Evolutionary conservation across 2,888 invertebrate genomes (phyloP).

Genomic region (Lepidochrysops patricia): DNA sequence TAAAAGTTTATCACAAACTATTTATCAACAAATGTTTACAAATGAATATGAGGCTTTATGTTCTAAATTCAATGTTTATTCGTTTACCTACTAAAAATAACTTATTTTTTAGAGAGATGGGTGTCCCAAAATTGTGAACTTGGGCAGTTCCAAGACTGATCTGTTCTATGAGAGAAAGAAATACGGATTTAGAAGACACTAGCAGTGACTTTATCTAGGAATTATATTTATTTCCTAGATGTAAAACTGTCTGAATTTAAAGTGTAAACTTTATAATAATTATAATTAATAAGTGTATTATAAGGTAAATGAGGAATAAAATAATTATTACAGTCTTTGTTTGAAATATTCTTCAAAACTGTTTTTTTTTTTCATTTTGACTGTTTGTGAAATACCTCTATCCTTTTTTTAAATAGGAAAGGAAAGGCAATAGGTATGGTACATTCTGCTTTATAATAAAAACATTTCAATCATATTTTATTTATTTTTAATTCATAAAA

Average conservation of each 20-base stretch:
- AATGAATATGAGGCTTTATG: too few species aligned
- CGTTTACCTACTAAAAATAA: neutral
- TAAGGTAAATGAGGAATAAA: neutral
- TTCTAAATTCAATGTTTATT: too few species aligned
- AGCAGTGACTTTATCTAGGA: constrained; percentile 33
- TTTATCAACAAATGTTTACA: too few species aligned
- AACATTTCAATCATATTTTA: constrained; percentile 7
- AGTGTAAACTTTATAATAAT: neutral
- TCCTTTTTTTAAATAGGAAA: too few species aligned
- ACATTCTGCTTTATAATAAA: neutral
- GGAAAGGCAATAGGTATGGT: too few species aligned
- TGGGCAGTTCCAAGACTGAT: constrained; percentile 99
- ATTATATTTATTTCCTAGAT: constrained; percentile 2
- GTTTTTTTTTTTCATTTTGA: too few species aligned
- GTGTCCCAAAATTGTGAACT: constrained; percentile 99
- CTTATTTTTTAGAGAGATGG: constrained; percentile 89
- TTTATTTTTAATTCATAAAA: constrained; percentile 4
- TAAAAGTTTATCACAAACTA: too few species aligned
- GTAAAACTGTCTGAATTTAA: neutral
- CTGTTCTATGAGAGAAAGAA: constrained; percentile 99
- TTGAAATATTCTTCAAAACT: too few species aligned
- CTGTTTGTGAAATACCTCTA: too few species aligned
- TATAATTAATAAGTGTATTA: neutral
- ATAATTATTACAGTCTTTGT: neutral
- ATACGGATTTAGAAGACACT: constrained; percentile 97